phyloP scores from a whole-genome alignment of 2,888 invertebrate genomes.

The Protophormia terraenovae region DNA sequence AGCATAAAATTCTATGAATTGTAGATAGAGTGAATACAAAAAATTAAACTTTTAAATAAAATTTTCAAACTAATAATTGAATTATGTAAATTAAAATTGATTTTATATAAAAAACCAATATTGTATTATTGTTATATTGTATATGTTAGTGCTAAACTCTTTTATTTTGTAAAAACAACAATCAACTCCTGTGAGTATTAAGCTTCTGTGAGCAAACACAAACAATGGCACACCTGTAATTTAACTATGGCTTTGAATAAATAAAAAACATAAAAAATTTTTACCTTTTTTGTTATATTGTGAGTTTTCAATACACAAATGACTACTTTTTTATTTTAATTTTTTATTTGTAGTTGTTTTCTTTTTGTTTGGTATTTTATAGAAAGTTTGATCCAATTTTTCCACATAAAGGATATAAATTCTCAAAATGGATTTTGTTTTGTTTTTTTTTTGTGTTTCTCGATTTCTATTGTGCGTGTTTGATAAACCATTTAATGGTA shows the following conservation, averaged over 20 bases:
- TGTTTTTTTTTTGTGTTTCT: too few relatives aligned
- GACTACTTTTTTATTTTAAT: too few relatives aligned
- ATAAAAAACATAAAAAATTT: neutral
- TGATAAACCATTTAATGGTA: neutral
- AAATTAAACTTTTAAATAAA: neutral
- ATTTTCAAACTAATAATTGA: constrained; percentile 14
- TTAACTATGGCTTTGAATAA: neutral
- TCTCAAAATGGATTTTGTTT: neutral
- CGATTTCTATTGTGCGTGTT: neutral
- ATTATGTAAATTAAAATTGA: constrained; percentile 9
- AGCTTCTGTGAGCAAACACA: neutral
- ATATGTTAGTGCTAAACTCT: neutral
- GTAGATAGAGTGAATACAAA: too few relatives aligned
- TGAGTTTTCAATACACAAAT: neutral
- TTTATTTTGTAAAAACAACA: neutral
- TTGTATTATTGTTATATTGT: neutral
- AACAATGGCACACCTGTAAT: neutral
- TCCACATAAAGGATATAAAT: neutral
- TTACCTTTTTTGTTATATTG: neutral
- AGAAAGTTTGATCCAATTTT: too few relatives aligned
- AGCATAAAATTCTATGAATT: too few relatives aligned
- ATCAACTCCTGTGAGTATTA: neutral
- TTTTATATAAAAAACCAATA: neutral
- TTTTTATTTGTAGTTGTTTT: too few relatives aligned
- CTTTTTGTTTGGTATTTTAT: too few relatives aligned